Base-by-base conservation (phyloP, 30 jellyfish, hydroid and myxozoan species). In the Cassiopea andromeda region DNA sequence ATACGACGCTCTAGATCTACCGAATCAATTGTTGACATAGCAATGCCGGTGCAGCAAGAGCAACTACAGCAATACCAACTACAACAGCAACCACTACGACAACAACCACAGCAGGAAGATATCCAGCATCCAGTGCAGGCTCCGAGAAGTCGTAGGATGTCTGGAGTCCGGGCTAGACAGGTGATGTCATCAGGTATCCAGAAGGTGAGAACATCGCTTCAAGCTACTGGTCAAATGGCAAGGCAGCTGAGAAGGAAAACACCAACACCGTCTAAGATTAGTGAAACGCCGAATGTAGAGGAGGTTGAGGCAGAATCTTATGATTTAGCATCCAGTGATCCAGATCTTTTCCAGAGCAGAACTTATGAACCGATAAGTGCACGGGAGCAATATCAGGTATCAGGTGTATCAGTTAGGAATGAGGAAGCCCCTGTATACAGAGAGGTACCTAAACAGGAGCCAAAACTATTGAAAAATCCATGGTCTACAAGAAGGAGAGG, bases 401-500 rank as follows among this genome's bases (percentile, higher is more conserved):
- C n/a, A n/a, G n/a, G n/a, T n/a, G n/a, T n/a, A n/a, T n/a, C n/a
- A n/a, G 77, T 49, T 3, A 59, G 48, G 61, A 44, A 15, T 46
- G 80, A 76, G 7, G 77, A 13, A 54, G 12, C 27, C 7, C 81
- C 2, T 7, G 44, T 49, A 18, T 49, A 71, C 44, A 17, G 9
- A 45, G 86, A 27, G 54, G 17, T 7, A 18, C 86, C 80, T 17
- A 86, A 64, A 59, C 70, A 69, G 7, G 89, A 75, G 46, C 96
- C 96, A 44, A 80, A 73, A 59, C 91, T 78, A 1, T 60, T 88
- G 75, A 75, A 82, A 75, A 81, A 76, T 19, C 92, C 97, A 38
- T 83, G 97, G 85, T 82, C 92, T 2, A 90, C 74, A 54, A 93
- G 99, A 64, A 68, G 98, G 50, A 44, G 99, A 48, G 99, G 99